Evolutionary conservation across 2,797 vertebrate species (phyloP).

Genomic region (Cottoperca gobio): DNA sequence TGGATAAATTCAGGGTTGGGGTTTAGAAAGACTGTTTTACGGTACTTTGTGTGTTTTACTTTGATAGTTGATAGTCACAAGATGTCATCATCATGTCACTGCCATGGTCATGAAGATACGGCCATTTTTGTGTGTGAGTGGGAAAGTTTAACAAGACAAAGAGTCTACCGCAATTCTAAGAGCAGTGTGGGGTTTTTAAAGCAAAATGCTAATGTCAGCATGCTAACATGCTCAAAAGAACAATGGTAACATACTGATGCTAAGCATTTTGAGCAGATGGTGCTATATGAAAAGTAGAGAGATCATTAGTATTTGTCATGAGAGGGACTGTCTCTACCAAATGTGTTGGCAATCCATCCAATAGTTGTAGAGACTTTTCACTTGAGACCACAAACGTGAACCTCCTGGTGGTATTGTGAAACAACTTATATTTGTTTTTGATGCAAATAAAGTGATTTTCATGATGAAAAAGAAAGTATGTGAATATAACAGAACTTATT

Average conservation of each 20-base stretch:
- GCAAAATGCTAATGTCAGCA: neutral
- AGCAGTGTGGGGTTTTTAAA: neutral
- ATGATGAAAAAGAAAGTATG: neutral
- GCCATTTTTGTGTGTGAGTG: neutral
- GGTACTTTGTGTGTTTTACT: conserved; percentile 3
- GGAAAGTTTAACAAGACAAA: neutral
- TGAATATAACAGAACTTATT: too few relatives aligned
- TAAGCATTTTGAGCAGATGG: neutral
- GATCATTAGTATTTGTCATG: neutral
- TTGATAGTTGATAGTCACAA: neutral
- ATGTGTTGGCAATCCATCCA: neutral
- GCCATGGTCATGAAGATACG: neutral
- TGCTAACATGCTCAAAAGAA: neutral
- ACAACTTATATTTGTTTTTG: neutral
- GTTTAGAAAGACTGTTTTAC: neutral
- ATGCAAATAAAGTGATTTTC: neutral
- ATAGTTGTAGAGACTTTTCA: neutral
- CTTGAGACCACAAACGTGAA: neutral
- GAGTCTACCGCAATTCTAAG: neutral
- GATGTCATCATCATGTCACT: neutral
- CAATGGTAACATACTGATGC: neutral
- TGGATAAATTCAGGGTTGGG: too few relatives aligned
- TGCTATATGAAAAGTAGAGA: neutral
- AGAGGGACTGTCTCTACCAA: neutral
- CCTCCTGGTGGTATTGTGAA: neutral